Evolutionary conservation across 1,140 invertebrate genomes (phyloP), one percentile per base, ranked within the genome.

Genomic region (Tribolium madens): DNA sequence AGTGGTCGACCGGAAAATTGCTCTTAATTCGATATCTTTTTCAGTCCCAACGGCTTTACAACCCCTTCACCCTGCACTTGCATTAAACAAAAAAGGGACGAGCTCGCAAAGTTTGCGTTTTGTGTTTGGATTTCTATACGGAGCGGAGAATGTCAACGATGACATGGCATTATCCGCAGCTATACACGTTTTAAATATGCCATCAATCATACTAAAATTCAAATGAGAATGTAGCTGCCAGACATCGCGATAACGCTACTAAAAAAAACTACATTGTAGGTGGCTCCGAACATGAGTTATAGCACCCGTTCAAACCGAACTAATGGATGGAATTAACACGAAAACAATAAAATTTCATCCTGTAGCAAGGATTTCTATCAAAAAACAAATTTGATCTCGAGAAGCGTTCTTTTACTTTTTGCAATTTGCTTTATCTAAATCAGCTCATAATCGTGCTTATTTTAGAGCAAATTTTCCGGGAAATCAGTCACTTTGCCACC

Each of bases 171-270:
- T 78, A 78, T 78, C 77, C 77, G 71, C 71, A 33, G 57, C 57
- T 72, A 76, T 70, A 64, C 69, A 68, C 74, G 15, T 78, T 75
- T 72, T 76, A 76, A 76, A 72, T 68, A 76, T 76, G 42, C 48
- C 77, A 78, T 78, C 77, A 78, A 78, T 78, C 77, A 78, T 78
- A 78, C 69, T 78, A 73, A 76, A 78, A 78, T 73, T 76, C 77
- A 73, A 78, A 78, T 78, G 72, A 69, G 53, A 72, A 72, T 72
- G 72, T 57, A 70, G 73, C 46, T 75, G 76, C 18, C 57, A 75
- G 57, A 78, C 31, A 57, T 13, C 46, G 26, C 17, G 70, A 26
- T 52, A 72, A 52, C 46, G 50, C 46, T 31, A 64, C 57, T 52
- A 52, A 72, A 48, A n/a, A 60, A 72, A 72, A 72, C 70, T 72